A percentile compares a stretch with the other conserved stretches of the same genome.
phyloP scores from a whole-genome alignment of 1,140 invertebrate species.

The Chironomus striatipennis region DNA sequence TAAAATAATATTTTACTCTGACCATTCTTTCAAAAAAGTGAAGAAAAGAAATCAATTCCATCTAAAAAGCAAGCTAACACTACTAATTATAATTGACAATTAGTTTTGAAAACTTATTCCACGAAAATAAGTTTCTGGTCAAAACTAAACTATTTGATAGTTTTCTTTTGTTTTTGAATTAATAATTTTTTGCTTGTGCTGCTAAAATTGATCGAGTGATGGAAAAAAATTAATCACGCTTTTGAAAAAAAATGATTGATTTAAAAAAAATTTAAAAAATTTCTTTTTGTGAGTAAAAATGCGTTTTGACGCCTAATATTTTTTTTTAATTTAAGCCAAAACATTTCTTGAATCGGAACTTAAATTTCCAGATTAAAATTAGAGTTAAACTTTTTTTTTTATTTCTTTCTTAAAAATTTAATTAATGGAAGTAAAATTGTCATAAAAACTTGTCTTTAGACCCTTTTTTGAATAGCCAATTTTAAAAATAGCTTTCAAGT shows the following conservation, averaged over 20 bases:
- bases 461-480: neutral
- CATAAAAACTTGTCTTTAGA: neutral
- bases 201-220: no score
- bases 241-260: neutral
- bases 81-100: no score
- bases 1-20: no score
- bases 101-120: constrained; percentile 1
- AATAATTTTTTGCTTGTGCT: no score
- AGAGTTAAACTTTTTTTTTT: neutral
- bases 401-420: neutral
- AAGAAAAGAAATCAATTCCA: no score
- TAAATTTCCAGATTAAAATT: neutral
- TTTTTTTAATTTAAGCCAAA: neutral
- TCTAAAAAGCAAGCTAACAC: no score
- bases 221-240: no score
- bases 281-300: neutral
- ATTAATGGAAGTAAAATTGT: neutral
- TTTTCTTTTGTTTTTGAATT: neutral
- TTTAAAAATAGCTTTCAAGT: constrained; percentile 5
- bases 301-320: neutral
- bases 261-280: neutral
- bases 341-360: neutral
- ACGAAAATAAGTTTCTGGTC: neutral
- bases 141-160: constrained; percentile 14
- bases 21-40: no score